Evolutionary conservation across 2,888 invertebrate genomes (phyloP).

Genomic region (Incurvaria masculella): DNA sequence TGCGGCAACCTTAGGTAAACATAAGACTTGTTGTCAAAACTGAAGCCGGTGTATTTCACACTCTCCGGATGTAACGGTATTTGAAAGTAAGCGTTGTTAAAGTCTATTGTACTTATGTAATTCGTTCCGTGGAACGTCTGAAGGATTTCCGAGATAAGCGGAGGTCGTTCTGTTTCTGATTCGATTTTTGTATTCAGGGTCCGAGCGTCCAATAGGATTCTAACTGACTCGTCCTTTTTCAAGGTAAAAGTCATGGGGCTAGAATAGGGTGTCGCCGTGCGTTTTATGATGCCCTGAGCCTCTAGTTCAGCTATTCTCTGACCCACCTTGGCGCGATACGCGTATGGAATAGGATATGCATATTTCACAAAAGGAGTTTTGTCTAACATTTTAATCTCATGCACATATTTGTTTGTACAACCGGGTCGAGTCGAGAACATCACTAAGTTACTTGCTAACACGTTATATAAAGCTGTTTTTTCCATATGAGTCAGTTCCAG

Average conservation of each 20-base stretch:
- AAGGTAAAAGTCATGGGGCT: conserved; percentile 21
- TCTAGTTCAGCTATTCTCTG: conserved; percentile 21
- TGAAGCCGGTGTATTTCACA: conserved; percentile 13
- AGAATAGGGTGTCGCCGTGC: conserved; percentile 20
- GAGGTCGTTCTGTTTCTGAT: conserved; percentile 20
- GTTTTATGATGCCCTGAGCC: conserved; percentile 20
- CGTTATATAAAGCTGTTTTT: background rate
- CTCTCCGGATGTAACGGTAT: conserved; percentile 6
- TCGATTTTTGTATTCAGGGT: conserved; percentile 21
- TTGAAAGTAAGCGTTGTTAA: conserved; percentile 18
- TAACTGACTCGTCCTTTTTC: conserved; percentile 21
- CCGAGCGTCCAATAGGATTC: conserved; percentile 24
- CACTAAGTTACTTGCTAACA: background rate
- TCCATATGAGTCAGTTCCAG: background rate
- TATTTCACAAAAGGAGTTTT: conserved; percentile 14
- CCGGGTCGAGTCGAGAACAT: conserved; percentile 16
- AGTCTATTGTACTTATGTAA: conserved; percentile 16
- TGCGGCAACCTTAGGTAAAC: conserved; percentile 9
- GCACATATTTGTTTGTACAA: conserved; percentile 15
- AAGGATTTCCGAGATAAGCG: conserved; percentile 15
- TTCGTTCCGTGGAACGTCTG: conserved; percentile 17
- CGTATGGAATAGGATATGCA: conserved; percentile 22
- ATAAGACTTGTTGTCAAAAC: conserved; percentile 10
- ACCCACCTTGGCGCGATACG: conserved; percentile 18
- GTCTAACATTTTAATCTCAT: conserved; percentile 17